A percentile compares a stretch with the other conserved stretches of the same genome.
phyloP scores from a whole-genome alignment of 1,140 invertebrate species.

The Patella vulgata region DNA sequence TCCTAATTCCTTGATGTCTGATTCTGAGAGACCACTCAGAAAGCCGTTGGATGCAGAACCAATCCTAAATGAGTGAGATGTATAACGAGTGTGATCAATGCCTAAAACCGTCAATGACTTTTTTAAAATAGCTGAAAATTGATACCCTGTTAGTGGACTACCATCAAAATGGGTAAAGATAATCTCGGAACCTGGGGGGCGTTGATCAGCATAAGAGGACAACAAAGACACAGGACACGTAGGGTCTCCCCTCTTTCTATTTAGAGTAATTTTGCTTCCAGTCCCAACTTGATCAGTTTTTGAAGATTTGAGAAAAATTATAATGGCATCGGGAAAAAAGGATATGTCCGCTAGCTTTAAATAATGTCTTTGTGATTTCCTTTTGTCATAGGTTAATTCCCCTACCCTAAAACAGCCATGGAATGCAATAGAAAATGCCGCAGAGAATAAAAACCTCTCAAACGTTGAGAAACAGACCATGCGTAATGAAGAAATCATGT shows the following conservation, averaged over 20 bases:
- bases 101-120: constrained; percentile 2
- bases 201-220: background rate
- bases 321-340: background rate
- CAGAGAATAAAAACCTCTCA: no score
- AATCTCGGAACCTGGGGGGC: background rate
- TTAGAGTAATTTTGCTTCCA: background rate
- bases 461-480: constrained; percentile 21
- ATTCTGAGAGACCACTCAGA: no score
- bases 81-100: background rate
- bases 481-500: constrained; percentile 16
- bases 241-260: background rate
- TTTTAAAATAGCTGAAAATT: constrained; percentile 18
- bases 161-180: no score
- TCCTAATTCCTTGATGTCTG: no score
- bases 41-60: no score
- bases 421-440: no score
- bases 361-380: background rate
- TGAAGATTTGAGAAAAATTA: background rate
- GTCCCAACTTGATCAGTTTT: constrained; percentile 20
- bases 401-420: no score
- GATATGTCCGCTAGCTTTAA: background rate
- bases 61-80: constrained; percentile 12
- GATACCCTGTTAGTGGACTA: constrained; percentile 20
- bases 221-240: constrained; percentile 2
- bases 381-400: constrained; percentile 18